Evolutionary conservation across 2,888 invertebrate genomes (phyloP), one percentile per base, ranked within the genome.

Genomic region (Sericinus montela): DNA sequence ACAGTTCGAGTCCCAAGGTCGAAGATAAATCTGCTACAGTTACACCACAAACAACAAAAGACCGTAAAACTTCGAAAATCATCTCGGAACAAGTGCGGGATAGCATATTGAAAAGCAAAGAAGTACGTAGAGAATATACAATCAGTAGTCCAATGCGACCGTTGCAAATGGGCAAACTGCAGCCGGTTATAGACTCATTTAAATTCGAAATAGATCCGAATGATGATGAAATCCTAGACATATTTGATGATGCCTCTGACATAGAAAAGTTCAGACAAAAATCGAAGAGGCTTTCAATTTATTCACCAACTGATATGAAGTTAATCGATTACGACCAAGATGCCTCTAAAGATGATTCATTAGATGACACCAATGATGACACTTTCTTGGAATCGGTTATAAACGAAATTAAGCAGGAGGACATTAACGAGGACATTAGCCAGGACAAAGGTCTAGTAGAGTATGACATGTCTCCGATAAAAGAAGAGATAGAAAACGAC

Each of bases 361-460:
- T 69, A 3, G 83, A 83, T 15, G 77, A 69, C 3, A 59, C 77
- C 30, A 75, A 72, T 1, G 85, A 87, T 25, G 88, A 87, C 36
- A 80, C 69, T 0, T 88, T 88, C 53, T 60, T 88, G 32, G 88
- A 88, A 59, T 84, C 87, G 0, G 78, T 88, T 1, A 86, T 88
- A 36, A 85, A 84, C 52, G 88, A 88, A 56, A 85, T 88, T 5
- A 86, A 86, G 51, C 77, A 82, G 43, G 85, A 83, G 38, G 69
- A 70, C 34, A 64, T 84, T 51, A 75, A 70, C 45, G 87, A 84
- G 0, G 80, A 81, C 1, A 65, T 62, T 0, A 75, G 72, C 47
- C 79, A 80, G 15, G 86, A 87, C 19, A 86, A 82, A 54, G 79
- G 75, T 0, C 60, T 88, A 39, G 86, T 86, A 0, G 88, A 86